Evolutionary conservation across 2,113 vertebrate genomes (phyloP).

Genomic region (Tupaia tana): DNA sequence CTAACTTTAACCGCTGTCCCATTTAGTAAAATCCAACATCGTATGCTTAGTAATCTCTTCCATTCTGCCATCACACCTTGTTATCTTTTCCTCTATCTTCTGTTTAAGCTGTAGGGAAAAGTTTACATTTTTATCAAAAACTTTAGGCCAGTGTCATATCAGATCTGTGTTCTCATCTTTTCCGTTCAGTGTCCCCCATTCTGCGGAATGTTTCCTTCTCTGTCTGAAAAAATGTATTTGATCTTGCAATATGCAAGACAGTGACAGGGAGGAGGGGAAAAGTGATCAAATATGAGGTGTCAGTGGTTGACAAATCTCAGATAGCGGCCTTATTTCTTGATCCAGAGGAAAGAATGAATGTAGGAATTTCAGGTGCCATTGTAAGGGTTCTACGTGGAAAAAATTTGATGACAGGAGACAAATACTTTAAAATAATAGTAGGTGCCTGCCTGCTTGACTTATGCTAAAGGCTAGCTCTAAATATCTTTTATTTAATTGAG

Average conservation of each 20-base stretch:
- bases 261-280: neutral
- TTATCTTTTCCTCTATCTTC: neutral
- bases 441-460: neutral
- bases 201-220: neutral
- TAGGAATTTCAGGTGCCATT: neutral
- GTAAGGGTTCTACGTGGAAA: neutral
- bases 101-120: neutral
- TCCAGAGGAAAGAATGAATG: neutral
- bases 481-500: neutral
- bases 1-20: neutral
- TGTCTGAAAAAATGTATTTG: constrained; percentile 16
- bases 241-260: neutral
- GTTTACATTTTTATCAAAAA: neutral
- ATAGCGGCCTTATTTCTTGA: neutral
- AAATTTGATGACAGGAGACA: neutral
- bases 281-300: neutral
- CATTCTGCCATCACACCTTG: neutral
- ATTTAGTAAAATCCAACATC: neutral
- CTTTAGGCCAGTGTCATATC: neutral
- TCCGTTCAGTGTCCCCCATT: neutral
- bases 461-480: neutral
- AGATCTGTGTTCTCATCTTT: neutral
- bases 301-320: neutral
- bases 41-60: neutral
- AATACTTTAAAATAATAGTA: neutral